phyloP scores from a whole-genome alignment of 2,888 invertebrate species.

The Dolichopus griseipennis region DNA sequence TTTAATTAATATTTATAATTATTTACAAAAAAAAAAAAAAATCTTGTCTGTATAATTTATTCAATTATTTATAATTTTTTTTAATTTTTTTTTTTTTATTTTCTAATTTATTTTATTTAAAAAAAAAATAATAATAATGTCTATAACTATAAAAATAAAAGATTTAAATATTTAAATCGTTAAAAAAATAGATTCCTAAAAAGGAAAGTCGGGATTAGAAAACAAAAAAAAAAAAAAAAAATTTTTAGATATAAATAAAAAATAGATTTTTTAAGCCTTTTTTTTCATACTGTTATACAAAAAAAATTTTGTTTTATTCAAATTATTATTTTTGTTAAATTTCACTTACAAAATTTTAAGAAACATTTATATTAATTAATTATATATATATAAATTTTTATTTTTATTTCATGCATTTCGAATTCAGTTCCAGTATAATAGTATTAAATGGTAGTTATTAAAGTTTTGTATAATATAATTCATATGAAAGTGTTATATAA shows the following conservation, averaged over 20 bases:
- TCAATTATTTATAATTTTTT: not conserved
- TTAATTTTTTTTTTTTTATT: not conserved
- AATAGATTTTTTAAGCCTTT: not conserved
- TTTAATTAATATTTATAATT: slow-evolving; percentile 5
- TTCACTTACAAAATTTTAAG: too few relatives aligned
- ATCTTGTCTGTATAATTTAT: not conserved
- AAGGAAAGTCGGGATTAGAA: not conserved
- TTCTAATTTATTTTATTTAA: not conserved
- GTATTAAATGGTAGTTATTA: too few relatives aligned
- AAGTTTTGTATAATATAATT: too few relatives aligned
- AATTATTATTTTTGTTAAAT: too few relatives aligned
- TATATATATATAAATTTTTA: too few relatives aligned
- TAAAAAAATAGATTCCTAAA: not conserved
- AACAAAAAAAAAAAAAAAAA: not conserved
- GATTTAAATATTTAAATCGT: not conserved
- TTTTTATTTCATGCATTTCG: too few relatives aligned
- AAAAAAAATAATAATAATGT: not conserved
- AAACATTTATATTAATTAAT: too few relatives aligned
- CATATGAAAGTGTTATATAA: too few relatives aligned
- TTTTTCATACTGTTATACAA: too few relatives aligned
- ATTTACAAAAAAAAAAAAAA: not conserved
- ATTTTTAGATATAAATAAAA: not conserved
- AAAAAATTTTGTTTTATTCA: too few relatives aligned
- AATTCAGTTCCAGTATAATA: too few relatives aligned
- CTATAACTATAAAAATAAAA: not conserved